Evolutionary conservation across 1,140 invertebrate species (phyloP).

Genomic region (Drosophila ironensis): DNA sequence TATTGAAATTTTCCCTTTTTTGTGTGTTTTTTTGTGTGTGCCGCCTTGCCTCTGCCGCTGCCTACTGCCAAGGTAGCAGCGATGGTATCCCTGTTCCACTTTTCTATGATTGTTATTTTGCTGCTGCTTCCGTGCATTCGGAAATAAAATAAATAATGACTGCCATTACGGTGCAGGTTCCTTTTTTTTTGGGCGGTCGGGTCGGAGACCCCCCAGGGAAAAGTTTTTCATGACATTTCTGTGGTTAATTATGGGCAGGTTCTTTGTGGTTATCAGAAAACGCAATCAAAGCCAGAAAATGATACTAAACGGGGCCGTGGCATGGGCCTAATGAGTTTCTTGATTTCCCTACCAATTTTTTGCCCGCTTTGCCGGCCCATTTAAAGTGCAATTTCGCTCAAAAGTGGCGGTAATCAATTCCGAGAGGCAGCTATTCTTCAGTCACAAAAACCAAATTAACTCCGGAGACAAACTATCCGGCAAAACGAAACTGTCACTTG

Average conservation of each 20-base stretch:
- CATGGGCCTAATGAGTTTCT: background rate
- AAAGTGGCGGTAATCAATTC: slow-evolving; percentile 36
- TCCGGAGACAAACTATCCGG: slow-evolving; percentile 40
- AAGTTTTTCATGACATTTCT: slow-evolving; percentile 36
- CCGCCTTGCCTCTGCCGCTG: background rate
- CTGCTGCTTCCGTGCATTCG: slow-evolving; percentile 66
- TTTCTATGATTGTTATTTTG: slow-evolving; percentile 44
- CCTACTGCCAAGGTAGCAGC: slow-evolving; percentile 12
- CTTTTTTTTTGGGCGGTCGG: slow-evolving; percentile 11
- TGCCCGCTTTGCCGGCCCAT: background rate
- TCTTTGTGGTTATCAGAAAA: slow-evolving; percentile 28
- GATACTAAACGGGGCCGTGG: background rate
- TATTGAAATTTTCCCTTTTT: slow-evolving; percentile 39
- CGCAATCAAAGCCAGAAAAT: slow-evolving; percentile 16
- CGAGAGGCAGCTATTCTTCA: slow-evolving; percentile 20
- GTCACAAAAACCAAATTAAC: slow-evolving; percentile 42
- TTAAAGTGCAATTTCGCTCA: slow-evolving; percentile 9
- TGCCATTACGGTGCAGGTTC: slow-evolving; percentile 61
- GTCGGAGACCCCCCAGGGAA: background rate
- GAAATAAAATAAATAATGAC: slow-evolving; percentile 76
- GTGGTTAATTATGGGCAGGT: slow-evolving; percentile 39
- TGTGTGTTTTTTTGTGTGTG: background rate
- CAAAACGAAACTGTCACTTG: slow-evolving; percentile 58
- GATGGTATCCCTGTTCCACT: slow-evolving; percentile 29
- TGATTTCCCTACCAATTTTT: background rate